A percentile compares a stretch with the other conserved stretches of the same genome.
Evolutionary conservation across 37 sponge, comb jelly and placozoan genomes (phyloP).

Genomic region (Bolinopsis microptera): DNA sequence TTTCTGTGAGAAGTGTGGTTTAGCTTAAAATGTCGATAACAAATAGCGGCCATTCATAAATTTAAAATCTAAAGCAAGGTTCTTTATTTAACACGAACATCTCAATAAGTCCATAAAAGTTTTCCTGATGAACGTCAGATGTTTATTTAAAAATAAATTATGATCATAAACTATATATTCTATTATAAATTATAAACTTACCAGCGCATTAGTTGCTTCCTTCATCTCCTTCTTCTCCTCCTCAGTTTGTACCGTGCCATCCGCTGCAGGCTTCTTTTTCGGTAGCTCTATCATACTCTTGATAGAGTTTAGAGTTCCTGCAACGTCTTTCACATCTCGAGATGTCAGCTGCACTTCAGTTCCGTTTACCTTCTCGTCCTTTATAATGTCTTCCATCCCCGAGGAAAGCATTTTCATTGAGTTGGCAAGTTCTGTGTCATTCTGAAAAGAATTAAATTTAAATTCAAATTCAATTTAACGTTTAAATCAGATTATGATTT

Average conservation of each 20-base stretch:
- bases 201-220: background rate
- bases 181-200: background rate
- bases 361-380: background rate
- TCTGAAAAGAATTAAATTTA: no score
- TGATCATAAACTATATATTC: no score
- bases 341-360: background rate
- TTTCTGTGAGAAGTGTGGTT: background rate
- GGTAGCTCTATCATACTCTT: background rate
- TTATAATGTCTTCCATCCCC: background rate
- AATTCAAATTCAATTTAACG: no score
- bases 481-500: no score
- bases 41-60: background rate
- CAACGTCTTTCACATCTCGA: slow-evolving; percentile 21
- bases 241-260: background rate
- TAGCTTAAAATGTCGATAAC: background rate
- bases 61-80: no score
- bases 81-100: no score
- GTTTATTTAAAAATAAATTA: no score
- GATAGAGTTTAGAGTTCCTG: background rate
- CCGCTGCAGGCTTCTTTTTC: background rate
- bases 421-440: background rate
- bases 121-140: no score
- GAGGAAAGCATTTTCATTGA: background rate
- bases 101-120: no score
- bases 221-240: background rate